These are phyloP conservation scores for Petromus typicus DNA, from an alignment of 2,113 vertebrate genomes.

Conservation along the genomic window DNA sequence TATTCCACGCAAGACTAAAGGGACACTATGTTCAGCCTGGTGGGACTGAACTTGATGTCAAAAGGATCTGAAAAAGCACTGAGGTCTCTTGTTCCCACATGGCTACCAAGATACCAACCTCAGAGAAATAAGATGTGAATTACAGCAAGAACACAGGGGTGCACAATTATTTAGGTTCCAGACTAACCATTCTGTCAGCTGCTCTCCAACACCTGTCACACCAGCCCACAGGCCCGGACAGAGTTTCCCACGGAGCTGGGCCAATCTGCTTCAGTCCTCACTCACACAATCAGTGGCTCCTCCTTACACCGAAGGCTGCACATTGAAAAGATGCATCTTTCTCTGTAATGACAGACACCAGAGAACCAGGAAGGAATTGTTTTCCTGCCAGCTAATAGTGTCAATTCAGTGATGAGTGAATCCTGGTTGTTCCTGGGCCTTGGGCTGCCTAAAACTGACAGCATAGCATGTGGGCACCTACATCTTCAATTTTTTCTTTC, in stretches of 20 bases:
- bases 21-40: not conserved
- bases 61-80: not conserved
- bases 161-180: not conserved
- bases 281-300: fast-evolving
- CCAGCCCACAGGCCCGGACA: fast-evolving
- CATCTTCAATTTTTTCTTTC: not conserved
- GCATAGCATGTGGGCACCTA: fast-evolving
- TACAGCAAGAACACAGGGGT: no score
- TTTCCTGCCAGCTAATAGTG: not conserved
- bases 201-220: not conserved
- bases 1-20: not conserved
- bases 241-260: not conserved
- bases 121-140: not conserved
- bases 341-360: not conserved
- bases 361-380: not conserved
- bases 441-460: fast-evolving
- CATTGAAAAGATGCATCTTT: not conserved
- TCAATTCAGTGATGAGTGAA: not conserved
- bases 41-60: fast-evolving
- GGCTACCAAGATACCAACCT: not conserved
- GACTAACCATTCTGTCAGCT: not conserved
- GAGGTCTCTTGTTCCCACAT: not conserved
- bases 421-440: not conserved
- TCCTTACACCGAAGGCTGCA: not conserved
- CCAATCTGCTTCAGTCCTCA: not conserved